Evolutionary conservation across 2,113 vertebrate species (phyloP), one percentile per base, ranked within the genome.

Genomic region (Mormyrus iriodes): DNA sequence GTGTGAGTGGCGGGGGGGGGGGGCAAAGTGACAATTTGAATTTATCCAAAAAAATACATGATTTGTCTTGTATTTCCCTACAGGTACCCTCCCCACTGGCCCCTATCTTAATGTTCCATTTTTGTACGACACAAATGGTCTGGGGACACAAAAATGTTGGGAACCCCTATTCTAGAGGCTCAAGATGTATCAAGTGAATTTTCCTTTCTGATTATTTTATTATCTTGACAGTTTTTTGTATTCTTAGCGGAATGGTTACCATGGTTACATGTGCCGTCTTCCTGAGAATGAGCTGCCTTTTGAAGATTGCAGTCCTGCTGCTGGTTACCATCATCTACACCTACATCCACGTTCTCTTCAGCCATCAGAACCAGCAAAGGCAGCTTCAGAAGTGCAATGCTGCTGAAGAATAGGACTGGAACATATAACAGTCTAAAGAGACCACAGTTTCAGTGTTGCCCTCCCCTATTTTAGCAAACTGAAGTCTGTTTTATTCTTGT

Each of bases 201-300:
- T 61, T n/a, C 15, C 52, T 85, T n/a, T 39, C 52, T 87, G 17
- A 87, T 39, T 39, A 2, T 21, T 82, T 65, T 49, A 86, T 35
- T 44, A 86, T 24, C 83, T 69, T 52, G 91, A 10, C 89, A 99
- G 98, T 96, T 98, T 93, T 99, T 99, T 10, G n/a, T n/a, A 96
- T 98, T 91, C 95, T 98, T 93, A 98, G 97, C 0, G 97, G 96
- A 0, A 97, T 99, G 58, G 93, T 99, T 90, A 97, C 98, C 90
- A 99, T 99, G 98, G 98, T 99, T 92, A 99, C 98, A 7, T 99
- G 98, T 91, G 98, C 98, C 0, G 98, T 99, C 0, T 99, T 99
- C 90, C 96, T 99, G 84, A 97, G 97, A 31, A 95, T 98, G 6
- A 99, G 98, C 94, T 99, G 97, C 0, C 95, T 98, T 90, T 94